Base-by-base conservation (phyloP, 2,888 invertebrate genomes). In the Hypomecis punctinalis region DNA sequence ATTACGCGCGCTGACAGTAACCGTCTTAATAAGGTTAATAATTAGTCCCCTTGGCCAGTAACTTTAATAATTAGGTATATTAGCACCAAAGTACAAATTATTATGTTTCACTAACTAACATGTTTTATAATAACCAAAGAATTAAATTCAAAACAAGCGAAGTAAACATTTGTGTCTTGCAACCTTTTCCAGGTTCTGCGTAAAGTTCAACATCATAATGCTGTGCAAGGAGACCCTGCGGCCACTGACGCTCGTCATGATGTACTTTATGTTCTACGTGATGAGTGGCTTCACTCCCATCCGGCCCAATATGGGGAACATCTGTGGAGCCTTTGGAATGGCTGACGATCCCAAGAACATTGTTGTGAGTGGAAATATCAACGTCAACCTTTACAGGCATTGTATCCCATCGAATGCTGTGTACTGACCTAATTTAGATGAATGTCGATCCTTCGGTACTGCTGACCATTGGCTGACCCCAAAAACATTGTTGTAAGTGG, bases 261-360 rank as follows among this genome's bases (percentile, higher is more conserved):
- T 89, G 47, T 93, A 93, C 77, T 94, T 94, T 77, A 80, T 92
- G 47, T 92, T 94, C 77, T 82, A 82, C 51, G 90, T 93, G 60
- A 93, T 94, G 84, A 92, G 93, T 47, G 94, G 94, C 0, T 76
- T 93, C n/a, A 79, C 85, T 0, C 88, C 94, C 0, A 90, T 94
- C 68, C 84, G 91, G 52, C 94, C 94, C 0, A 94, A 94, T 68
- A 86, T 94, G 86, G 91, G 93, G 6, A 94, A 94, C 63, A 83
- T 94, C 0, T 94, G 93, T 67, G 88, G 90, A 13, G 82, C 93
- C 13, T 81, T 91, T 71, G 91, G 94, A 58, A 84, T 92, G 91
- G 79, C 85, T 8, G 84, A 85, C 35, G 85, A 88, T 61, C 84
- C 86, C 7, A 89, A 87, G 57, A 79, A 83, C 63, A 82, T 90